Conservation (phyloP, 2,888 invertebrate genomes). For the Caenorhabditis macrosperma region DNA sequence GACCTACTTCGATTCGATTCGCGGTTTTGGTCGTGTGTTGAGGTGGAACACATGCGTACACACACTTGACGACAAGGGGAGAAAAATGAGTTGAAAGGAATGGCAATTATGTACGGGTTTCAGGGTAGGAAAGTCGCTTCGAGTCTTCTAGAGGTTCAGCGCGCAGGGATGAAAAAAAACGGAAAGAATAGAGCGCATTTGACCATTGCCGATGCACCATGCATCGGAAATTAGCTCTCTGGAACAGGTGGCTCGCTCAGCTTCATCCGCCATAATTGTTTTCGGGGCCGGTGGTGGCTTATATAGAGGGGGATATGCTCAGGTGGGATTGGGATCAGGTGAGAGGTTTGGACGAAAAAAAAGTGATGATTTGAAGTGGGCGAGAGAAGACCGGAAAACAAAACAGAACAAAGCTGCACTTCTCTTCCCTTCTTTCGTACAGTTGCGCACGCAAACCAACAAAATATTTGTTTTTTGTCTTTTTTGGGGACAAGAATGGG, state of each 20-base stretch:
- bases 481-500: slow-evolving; percentile 19
- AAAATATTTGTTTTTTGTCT: slow-evolving; percentile 23
- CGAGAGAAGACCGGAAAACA: background rate
- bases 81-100: background rate
- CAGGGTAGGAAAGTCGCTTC: background rate
- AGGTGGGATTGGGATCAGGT: slow-evolving; percentile 6
- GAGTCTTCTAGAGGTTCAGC: background rate
- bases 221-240: background rate
- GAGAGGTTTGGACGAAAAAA: slow-evolving; percentile 3
- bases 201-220: background rate
- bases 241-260: background rate
- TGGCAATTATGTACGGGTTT: slow-evolving; percentile 42
- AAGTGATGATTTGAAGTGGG: slow-evolving; percentile 10
- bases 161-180: background rate
- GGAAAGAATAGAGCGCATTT: background rate
- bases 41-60: slow-evolving; percentile 53
- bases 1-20: slow-evolving; percentile 49
- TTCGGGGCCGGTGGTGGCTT: too few relatives aligned
- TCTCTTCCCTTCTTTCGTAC: slow-evolving; percentile 36
- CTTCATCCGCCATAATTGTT: background rate
- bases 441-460: slow-evolving; percentile 20
- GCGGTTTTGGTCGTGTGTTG: slow-evolving; percentile 32
- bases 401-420: slow-evolving; percentile 17
- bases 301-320: background rate
- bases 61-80: slow-evolving; percentile 26